Evolutionary conservation across 2,888 invertebrate species (phyloP), one percentile per base, ranked within the genome.

Genomic region (Physocephala rufipes): DNA sequence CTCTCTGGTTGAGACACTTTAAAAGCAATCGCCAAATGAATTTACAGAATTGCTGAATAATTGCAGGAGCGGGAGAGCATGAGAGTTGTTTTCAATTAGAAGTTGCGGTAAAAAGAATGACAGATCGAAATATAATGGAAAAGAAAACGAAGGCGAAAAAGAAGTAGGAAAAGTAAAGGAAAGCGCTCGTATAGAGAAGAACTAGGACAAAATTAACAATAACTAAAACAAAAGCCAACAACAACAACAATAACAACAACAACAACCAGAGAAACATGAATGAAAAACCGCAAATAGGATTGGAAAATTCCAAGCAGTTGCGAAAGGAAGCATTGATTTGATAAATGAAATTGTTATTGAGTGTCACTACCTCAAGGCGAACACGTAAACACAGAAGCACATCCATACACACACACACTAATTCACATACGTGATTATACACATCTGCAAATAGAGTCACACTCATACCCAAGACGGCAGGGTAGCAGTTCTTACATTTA

Each of bases 321-420:
- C n/a, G n/a, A 9, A 21, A 49, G 30, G 59, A 53, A 45, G 47
- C 47, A 15, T 47, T 67, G 58, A 58, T 67, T 67, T 67, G 67
- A 67, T 43, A 59, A 67, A 59, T 67, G 59, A 47, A 67, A 45
- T 47, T 49, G 65, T 65, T 65, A 65, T 65, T 51, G n/a, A 26
- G 65, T 65, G 24, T 19, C n/a, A 19, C 13, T 24, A n/a, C 53
- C 21, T 24, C 19, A 19, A 53, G n/a, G 19, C 51, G 19, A 19
- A 19, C 51, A 51, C 16, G 13, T 5, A 19, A 19, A 51, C 51
- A 16, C 19, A 51, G 21, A n/a, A 24, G 1, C 28, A 24, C 58
- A 7, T 2, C 13, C 16, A 63, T 12, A 49, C 45, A n/a, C 9
- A 26, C 24, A 63, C 47, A 63, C 47, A 47, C 26, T 47, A 0